Evolutionary conservation across 2,888 invertebrate species (phyloP).

Genomic region (Smittia aterrima): DNA sequence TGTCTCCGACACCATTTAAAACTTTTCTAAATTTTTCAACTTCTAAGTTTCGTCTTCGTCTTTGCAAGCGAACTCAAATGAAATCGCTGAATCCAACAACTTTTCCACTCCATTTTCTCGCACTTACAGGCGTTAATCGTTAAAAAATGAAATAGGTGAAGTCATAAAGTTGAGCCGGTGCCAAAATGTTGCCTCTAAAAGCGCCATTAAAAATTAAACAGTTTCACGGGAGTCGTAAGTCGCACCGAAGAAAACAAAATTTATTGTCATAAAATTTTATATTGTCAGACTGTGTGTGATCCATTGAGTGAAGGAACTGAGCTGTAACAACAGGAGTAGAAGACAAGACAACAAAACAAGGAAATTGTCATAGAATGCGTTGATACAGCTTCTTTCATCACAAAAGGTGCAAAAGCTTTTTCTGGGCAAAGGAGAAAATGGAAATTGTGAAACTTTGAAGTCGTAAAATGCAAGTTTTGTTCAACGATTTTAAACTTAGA

Average conservation of each 20-base stretch:
- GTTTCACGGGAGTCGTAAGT: constrained; percentile 31
- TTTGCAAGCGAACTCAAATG: no score
- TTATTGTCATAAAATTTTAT: constrained; percentile 38
- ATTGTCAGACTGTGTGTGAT: constrained; percentile 35
- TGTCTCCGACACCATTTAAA: not conserved
- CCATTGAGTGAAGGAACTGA: constrained; percentile 29
- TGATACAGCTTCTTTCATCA: no score
- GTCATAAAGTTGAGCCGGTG: constrained; percentile 26
- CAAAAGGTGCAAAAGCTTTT: constrained; percentile 11
- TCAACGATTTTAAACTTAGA: no score
- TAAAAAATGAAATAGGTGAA: constrained; percentile 34
- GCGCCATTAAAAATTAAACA: constrained; percentile 33
- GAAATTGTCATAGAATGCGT: not conserved
- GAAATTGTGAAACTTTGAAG: not conserved
- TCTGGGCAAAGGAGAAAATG: not conserved
- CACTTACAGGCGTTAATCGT: constrained; percentile 21
- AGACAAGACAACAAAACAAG: not conserved
- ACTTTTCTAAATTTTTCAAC: not conserved
- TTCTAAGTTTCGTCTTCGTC: no score
- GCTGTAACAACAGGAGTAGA: not conserved
- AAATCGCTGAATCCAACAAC: not conserved
- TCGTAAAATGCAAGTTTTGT: no score
- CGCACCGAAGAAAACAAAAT: constrained; percentile 16
- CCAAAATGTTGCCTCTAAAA: constrained; percentile 28
- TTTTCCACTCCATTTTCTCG: not conserved